These are phyloP conservation scores for Pinna nobilis DNA, from an alignment of 1,140 invertebrate species.

Conservation along the genomic window DNA sequence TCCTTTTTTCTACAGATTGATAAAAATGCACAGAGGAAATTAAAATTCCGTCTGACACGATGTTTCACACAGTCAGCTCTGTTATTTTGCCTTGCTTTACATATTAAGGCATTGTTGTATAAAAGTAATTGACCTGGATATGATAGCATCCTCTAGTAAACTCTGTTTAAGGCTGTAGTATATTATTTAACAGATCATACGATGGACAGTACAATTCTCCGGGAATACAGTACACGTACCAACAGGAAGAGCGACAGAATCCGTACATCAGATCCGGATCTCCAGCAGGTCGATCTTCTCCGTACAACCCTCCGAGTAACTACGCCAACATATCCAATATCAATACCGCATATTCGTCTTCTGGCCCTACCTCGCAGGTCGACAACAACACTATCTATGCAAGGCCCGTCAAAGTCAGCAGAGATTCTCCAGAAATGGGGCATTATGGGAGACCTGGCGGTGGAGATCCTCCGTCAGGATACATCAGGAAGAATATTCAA, in stretches of 20 bases:
- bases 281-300: slow-evolving; percentile 7
- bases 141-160: neutral
- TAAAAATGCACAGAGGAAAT: neutral
- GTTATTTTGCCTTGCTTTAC: neutral
- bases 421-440: slow-evolving; percentile 7
- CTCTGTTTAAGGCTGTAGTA: neutral
- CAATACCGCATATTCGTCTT: slow-evolving; percentile 18
- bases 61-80: neutral
- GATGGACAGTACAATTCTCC: neutral
- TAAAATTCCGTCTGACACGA: neutral
- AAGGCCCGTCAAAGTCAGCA: slow-evolving; percentile 19
- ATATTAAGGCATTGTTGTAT: neutral
- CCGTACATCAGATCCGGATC: slow-evolving; percentile 5
- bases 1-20: no score
- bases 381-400: slow-evolving; percentile 30
- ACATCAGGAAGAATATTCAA: neutral
- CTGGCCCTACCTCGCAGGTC: slow-evolving; percentile 23
- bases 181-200: neutral
- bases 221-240: neutral
- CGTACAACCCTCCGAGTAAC: slow-evolving; percentile 27
- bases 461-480: neutral
- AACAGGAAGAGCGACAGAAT: no score
- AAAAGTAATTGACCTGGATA: neutral
- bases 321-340: slow-evolving; percentile 33
- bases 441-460: neutral